Percentiles rank a stretch among this genome's conserved stretches.
phyloP scores from a whole-genome alignment of 2,113 vertebrate genomes.

The Actenoides hombroni region DNA sequence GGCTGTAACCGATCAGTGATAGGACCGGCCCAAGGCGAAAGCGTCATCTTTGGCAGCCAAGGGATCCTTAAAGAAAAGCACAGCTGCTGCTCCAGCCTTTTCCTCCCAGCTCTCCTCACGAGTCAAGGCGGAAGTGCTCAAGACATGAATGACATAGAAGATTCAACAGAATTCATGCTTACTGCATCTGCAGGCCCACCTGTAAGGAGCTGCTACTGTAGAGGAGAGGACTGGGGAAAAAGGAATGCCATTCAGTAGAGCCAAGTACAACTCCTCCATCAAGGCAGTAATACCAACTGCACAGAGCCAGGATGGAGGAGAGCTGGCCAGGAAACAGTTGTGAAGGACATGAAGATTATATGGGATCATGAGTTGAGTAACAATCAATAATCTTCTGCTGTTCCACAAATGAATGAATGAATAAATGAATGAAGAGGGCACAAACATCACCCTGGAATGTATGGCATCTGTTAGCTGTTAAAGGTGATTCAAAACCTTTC shows the following conservation, averaged over 20 bases:
- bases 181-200: not conserved
- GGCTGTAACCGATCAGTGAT: not conserved
- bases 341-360: not conserved
- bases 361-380: not conserved
- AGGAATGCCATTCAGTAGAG: not conserved
- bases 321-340: not conserved
- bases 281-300: not conserved
- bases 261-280: not conserved
- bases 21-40: not conserved
- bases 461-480: not conserved
- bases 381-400: slow-evolving; percentile 1
- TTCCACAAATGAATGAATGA: not conserved
- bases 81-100: not conserved
- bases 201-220: not conserved
- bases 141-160: not conserved
- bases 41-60: not conserved
- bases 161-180: not conserved
- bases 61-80: not conserved
- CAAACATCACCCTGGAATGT: not conserved
- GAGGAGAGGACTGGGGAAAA: not conserved
- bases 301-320: not conserved
- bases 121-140: not conserved
- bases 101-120: not conserved
- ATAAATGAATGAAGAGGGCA: not conserved
- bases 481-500: not conserved